Evolutionary conservation across 2,113 vertebrate species (phyloP), one percentile per base, ranked within the genome.

Genomic region (Thymallus thymallus): DNA sequence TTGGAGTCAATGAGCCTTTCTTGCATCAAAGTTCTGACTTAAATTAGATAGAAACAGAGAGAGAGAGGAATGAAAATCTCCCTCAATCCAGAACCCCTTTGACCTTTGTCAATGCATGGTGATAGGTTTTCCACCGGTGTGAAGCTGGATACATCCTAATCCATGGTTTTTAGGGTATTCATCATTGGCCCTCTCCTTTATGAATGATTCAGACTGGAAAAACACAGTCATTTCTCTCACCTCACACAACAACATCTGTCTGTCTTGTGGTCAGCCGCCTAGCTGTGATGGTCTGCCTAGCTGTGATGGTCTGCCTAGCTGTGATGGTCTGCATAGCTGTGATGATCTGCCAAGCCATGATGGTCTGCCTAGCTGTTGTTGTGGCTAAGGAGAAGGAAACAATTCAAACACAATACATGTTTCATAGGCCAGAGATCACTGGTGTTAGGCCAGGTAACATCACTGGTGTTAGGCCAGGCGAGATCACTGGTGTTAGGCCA

Each of bases 171-270:
- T 41, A 41, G 35, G 35, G 35, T 41, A 41, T 41, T 41, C 35
- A 10, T 41, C 9, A 9, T 41, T 41, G 10, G 35, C 1, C 9
- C 9, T 10, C 10, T 16, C 71, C n/a, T 72, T 80, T 32, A 77
- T 78, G 45, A 79, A 80, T 86, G 71, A 86, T 73, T 85, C 72
- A 68, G 62, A 7, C 1, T 35, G 71, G 77, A 29, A 55, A 32
- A 45, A 71, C 24, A 41, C 35, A 41, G 9, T 10, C 35, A 10
- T 12, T 41, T 41, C 9, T 41, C 9, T 41, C 35, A 41, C 35
- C 74, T 79, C 70, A 82, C 77, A 80, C 60, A 51, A 18, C 80
- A 80, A 76, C 56, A 67, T 83, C 71, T 74, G 73, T 51, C 46
- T 51, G 16, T 51, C 14, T 18, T 51, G 1, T 77, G 68, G 45